Evolutionary conservation across 2,797 vertebrate genomes (phyloP).

Genomic region (Peromyscus aztecus): DNA sequence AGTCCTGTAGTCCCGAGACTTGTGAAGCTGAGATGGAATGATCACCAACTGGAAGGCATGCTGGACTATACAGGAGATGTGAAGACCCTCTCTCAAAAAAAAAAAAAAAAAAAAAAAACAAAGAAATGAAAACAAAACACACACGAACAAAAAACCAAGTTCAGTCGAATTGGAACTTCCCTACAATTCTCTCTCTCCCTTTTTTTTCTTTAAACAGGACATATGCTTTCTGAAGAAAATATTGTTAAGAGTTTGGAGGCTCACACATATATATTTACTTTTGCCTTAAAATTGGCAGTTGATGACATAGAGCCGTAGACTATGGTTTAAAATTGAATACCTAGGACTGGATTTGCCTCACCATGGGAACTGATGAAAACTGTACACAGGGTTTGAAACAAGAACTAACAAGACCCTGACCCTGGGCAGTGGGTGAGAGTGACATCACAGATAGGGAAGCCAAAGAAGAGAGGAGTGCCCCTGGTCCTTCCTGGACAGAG

Average conservation of each 20-base stretch:
- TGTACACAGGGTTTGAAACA: not conserved
- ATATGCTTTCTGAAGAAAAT: conserved; percentile 12
- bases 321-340: not conserved
- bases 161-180: not conserved
- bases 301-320: not conserved
- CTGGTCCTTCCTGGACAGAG: not conserved
- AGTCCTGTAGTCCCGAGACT: not conserved
- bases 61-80: not conserved
- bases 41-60: not conserved
- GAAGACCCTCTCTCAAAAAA: not conserved
- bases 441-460: not conserved
- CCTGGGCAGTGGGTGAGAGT: not conserved
- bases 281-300: not conserved
- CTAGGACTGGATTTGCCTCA: not conserved
- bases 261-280: not conserved
- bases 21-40: not conserved
- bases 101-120: not conserved
- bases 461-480: rapidly evolving
- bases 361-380: not conserved
- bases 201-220: not conserved
- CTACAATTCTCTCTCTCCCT: no score
- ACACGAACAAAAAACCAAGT: not conserved
- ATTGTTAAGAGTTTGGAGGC: not conserved
- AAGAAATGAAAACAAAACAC: no score
- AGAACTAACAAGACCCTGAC: not conserved